Evolutionary conservation across 2,113 vertebrate species (phyloP), one percentile per base, ranked within the genome.

Genomic region (Sylvilagus bachmani): DNA sequence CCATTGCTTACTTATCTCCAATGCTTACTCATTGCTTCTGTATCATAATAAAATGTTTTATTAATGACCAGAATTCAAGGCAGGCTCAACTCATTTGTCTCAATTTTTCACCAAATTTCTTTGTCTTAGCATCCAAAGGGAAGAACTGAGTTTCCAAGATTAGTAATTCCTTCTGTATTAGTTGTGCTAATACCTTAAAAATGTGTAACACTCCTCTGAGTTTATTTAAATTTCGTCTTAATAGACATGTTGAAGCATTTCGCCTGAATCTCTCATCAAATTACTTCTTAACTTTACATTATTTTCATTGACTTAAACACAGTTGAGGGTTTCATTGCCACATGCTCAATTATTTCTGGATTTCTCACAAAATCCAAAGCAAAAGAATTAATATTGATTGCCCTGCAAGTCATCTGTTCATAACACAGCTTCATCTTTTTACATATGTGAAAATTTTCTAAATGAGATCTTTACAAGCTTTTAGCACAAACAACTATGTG

Each of bases 291-390:
- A 75, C 36, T 67, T 93, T 12, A 58, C 36, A n/a, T 38, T 69
- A 3, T 86, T 94, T 84, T 38, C 13, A 86, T n/a, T 82, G 51
- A 90, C 13, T 17, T 91, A 90, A 78, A 70, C 86, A 21, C 2
- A 93, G 11, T n/a, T n/a, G 38, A 96, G 9, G 8, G 55, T 80
- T 96, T 90, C 58, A 66, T 7, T 4, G 1, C 13, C 27, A 70
- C 31, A 33, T 58, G 10, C 10, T 89, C 78, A 74, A 21, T 92
- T 86, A 22, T 90, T 90, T 94, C 64, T 86, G 19, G n/a, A 64
- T 70, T 82, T 92, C 55, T 77, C n/a, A 84, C 53, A 95, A 90
- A 91, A 70, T 22, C 38, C 29, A 79, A 6, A 94, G 73, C 29
- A 58, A 69, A 94, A 64, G 27, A 85, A 77, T 77, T 36, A 58